Percentiles rank a stretch among this genome's conserved stretches.
Evolutionary conservation across 2,888 invertebrate genomes (phyloP).

Genomic region (Aplocera efformata): DNA sequence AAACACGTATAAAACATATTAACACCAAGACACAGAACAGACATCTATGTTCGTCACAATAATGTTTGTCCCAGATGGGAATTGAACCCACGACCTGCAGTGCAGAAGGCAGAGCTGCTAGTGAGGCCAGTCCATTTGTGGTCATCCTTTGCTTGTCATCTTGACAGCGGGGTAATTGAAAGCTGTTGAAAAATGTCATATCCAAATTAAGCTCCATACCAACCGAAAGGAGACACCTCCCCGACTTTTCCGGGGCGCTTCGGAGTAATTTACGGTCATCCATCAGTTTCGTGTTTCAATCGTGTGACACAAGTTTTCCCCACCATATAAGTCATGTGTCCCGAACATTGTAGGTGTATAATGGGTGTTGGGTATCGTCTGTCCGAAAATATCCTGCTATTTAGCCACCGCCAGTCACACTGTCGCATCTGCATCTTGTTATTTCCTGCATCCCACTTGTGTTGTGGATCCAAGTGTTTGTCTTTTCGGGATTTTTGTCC

Average conservation of each 20-base stretch:
- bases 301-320: constrained; percentile 53
- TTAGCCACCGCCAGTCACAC: constrained; percentile 53
- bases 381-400: constrained; percentile 66
- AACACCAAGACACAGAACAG: too few species aligned
- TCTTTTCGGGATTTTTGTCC: too few species aligned
- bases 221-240: constrained; percentile 10
- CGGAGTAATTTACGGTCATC: constrained; percentile 37
- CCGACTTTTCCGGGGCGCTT: constrained; percentile 19
- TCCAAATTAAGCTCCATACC: not conserved
- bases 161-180: too few species aligned
- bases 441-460: constrained; percentile 2
- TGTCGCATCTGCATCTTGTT: constrained; percentile 25
- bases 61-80: too few species aligned
- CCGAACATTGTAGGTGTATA: constrained; percentile 51
- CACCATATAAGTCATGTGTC: constrained; percentile 66
- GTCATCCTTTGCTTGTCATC: too few species aligned
- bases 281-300: constrained; percentile 42
- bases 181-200: not conserved
- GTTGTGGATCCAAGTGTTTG: not conserved
- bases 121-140: too few species aligned
- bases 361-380: constrained; percentile 57
- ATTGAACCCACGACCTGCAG: too few species aligned
- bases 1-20: too few species aligned
- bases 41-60: too few species aligned
- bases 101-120: too few species aligned